Evolutionary conservation across 2,797 vertebrate genomes (phyloP).

Genomic region (Sebastes jordani): DNA sequence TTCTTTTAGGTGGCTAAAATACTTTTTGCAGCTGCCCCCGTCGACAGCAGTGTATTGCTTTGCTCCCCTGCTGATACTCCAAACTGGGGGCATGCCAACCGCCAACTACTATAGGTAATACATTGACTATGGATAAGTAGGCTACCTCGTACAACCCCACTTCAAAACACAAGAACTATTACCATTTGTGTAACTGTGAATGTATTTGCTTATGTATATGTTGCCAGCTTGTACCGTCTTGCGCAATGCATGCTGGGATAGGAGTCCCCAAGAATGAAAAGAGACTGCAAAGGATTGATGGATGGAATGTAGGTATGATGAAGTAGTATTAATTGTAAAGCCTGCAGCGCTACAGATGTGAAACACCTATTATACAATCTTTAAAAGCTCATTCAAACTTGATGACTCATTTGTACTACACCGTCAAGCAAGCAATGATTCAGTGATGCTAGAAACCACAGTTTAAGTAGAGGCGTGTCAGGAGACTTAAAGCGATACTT

Average conservation of each 20-base stretch:
- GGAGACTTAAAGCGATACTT: background rate
- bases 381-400: background rate
- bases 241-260: background rate
- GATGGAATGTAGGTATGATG: background rate
- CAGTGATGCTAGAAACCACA: background rate
- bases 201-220: background rate
- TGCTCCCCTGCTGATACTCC: too few relatives aligned
- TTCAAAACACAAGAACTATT: background rate
- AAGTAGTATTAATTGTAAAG: background rate
- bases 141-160: background rate
- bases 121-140: background rate
- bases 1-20: too few relatives aligned
- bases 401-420: background rate
- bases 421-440: background rate
- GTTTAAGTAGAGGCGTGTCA: background rate
- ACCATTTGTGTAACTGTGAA: background rate
- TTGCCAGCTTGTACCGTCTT: background rate
- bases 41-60: too few relatives aligned
- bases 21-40: too few relatives aligned
- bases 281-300: background rate
- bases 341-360: background rate
- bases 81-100: background rate
- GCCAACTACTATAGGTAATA: background rate
- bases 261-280: background rate
- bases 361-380: background rate